Conservation (phyloP, 2,888 invertebrate genomes). For the Himalopsyche kuldschensis region DNA sequence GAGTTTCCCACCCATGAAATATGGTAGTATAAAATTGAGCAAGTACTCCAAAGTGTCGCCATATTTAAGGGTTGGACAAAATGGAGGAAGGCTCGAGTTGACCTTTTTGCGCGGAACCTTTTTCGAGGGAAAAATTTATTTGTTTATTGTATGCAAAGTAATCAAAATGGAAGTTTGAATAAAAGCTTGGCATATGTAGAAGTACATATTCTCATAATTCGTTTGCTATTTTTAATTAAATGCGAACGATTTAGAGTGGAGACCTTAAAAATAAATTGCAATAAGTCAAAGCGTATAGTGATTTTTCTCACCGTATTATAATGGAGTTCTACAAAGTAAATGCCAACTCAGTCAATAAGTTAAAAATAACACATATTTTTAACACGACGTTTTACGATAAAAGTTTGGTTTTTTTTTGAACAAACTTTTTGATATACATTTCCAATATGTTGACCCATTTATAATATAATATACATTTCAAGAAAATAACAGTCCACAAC, state of each 20-base stretch:
- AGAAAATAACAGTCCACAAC: not conserved
- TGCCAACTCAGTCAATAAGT: too few species aligned
- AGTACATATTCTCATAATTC: not conserved
- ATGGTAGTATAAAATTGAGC: not conserved
- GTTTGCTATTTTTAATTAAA: not conserved
- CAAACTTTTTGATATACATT: not conserved
- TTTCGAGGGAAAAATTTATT: conserved; percentile 6
- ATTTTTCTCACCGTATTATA: too few species aligned
- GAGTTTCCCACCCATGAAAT: not conserved
- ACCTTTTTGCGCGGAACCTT: not conserved
- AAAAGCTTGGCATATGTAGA: not conserved
- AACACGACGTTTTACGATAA: too few species aligned
- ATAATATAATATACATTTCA: not conserved
- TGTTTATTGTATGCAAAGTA: not conserved
- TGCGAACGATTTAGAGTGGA: not conserved
- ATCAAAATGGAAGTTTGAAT: not conserved
- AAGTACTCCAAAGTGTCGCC: not conserved
- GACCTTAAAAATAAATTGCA: not conserved
- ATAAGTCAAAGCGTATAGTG: not conserved
- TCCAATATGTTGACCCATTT: not conserved
- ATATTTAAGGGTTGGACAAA: not conserved
- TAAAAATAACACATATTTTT: too few species aligned
- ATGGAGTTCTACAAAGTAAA: too few species aligned
- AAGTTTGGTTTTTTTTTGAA: too few species aligned
- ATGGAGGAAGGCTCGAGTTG: not conserved